Base-by-base conservation (phyloP, 2,113 vertebrate genomes). In the Phylloscopus whistleri region DNA sequence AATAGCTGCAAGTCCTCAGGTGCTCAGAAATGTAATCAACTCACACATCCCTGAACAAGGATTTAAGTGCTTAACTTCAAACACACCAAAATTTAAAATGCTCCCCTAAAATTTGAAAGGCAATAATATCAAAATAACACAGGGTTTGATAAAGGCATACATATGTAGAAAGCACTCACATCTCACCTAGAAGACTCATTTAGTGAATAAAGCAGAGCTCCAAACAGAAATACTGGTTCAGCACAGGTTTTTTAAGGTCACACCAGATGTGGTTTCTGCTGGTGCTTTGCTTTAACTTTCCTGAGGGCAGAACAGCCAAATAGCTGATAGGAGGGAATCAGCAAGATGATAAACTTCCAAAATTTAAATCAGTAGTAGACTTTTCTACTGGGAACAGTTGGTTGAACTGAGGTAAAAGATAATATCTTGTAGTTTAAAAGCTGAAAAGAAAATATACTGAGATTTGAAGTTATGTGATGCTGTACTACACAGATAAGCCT, bases 401-500 rank as follows among this genome's bases (percentile, higher is more conserved):
- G 44, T 80, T 92, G 56, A 93, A 68, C 10, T 28, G 56, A 84
- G 60, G 68, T 67, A 77, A 94, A 93, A 92, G 76, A 93, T 92
- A 84, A 2, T 64, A 94, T 95, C 63, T 85, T 75, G 46, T 1
- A 44, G 43, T 86, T 90, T 60, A 72, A 94, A 96, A 95, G 53
- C 48, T 62, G 83, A 81, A 92, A 85, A 46, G 35, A 89, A 94
- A 83, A 72, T 58, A 62, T 3, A 41, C 60, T 43, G 59, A 80
- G 56, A 86, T 95, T 86, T 84, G 56, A 95, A 94, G 48, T 92
- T 80, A 37, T 23, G 31, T 16, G 43, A 41, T 53, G 79, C 94
- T 96, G 92, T 86, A 67, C 16, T 55, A 73, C 51, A 43, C 82
- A 88, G 95, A 97, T 94, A 96, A 95, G 93, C 51, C 76, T 93